Percentiles rank a stretch among this genome's conserved stretches.
Evolutionary conservation across 1,140 invertebrate species (phyloP).

Genomic region (Drosophila repleta): DNA sequence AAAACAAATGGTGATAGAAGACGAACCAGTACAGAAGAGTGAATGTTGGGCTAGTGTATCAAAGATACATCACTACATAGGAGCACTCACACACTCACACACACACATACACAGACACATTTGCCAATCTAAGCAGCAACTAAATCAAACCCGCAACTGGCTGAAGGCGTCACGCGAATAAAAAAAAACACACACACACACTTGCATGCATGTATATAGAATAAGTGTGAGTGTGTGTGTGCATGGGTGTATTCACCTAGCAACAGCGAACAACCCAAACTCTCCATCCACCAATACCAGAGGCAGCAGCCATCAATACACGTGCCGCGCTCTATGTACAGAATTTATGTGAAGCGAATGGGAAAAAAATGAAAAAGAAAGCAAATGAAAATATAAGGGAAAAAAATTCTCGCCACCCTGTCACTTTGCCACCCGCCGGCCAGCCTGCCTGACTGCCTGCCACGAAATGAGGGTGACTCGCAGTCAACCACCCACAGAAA

Average conservation of each 20-base stretch:
- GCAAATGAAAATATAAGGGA: conserved; percentile 27
- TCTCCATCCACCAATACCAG: conserved; percentile 46
- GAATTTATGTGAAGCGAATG: conserved; percentile 43
- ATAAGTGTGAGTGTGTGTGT: conserved; percentile 4
- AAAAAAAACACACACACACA: conserved; percentile 12
- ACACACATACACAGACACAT: background rate
- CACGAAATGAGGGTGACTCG: conserved; percentile 66
- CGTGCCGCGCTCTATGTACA: conserved; percentile 56
- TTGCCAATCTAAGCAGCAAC: conserved; percentile 26
- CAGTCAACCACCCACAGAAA: conserved; percentile 60
- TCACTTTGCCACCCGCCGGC: too few relatives aligned
- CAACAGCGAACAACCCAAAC: conserved; percentile 29
- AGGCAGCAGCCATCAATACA: conserved; percentile 63
- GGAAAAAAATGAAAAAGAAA: conserved; percentile 11
- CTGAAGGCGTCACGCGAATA: conserved; percentile 41
- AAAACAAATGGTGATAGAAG: background rate
- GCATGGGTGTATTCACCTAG: conserved; percentile 18
- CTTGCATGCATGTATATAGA: background rate
- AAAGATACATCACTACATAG: conserved; percentile 25
- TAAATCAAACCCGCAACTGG: conserved; percentile 49
- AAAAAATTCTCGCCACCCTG: conserved; percentile 53
- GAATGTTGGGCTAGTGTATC: conserved; percentile 17
- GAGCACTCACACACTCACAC: conserved; percentile 5
- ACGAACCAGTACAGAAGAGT: background rate
- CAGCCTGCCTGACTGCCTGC: too few relatives aligned